These are phyloP conservation scores for Catharus minimus DNA, from an alignment of 2,113 vertebrate species.

Conservation along the genomic window DNA sequence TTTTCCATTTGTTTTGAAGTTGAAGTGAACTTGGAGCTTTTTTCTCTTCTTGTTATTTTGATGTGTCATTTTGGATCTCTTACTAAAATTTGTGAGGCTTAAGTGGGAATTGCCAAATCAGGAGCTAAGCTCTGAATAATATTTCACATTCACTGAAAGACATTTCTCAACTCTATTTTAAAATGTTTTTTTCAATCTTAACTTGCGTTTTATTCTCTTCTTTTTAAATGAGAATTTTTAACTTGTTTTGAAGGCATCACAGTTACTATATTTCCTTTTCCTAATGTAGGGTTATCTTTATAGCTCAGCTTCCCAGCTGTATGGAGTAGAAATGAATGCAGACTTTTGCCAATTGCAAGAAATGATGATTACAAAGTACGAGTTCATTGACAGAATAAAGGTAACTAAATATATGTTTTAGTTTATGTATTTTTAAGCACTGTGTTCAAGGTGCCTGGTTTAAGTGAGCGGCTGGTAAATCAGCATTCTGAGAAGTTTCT, in stretches of 20 bases:
- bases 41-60: neutral
- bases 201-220: neutral
- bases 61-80: neutral
- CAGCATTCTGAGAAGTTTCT: neutral
- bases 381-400: slow-evolving; percentile 85
- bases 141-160: neutral
- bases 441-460: neutral
- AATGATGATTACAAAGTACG: slow-evolving; percentile 82
- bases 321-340: slow-evolving; percentile 87
- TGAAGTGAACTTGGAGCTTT: neutral
- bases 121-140: slow-evolving; percentile 1
- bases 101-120: neutral
- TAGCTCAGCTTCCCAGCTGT: slow-evolving; percentile 83
- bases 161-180: neutral
- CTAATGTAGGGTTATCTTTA: slow-evolving; percentile 86
- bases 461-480: neutral
- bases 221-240: neutral
- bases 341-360: slow-evolving; percentile 89
- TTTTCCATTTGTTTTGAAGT: neutral
- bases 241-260: neutral
- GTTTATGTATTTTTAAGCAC: neutral
- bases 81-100: neutral
- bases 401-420: slow-evolving; percentile 56
- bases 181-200: neutral
- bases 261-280: slow-evolving; percentile 45